Percentiles rank a stretch among this genome's conserved stretches.
Conservation (phyloP, 2,113 vertebrate genomes). For the Pavo muticus region DNA sequence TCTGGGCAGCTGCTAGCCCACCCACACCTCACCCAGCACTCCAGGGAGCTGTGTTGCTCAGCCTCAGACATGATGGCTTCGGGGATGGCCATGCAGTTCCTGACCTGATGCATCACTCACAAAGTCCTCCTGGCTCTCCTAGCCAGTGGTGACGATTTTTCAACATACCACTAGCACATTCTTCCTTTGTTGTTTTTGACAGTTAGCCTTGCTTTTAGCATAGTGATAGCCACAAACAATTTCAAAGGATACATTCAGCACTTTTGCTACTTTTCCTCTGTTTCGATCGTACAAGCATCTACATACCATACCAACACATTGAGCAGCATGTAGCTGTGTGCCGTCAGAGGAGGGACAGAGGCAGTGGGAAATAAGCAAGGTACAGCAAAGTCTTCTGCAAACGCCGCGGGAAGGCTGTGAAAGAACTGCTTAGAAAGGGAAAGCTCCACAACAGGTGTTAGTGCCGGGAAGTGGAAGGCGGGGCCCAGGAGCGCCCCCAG, state of each 20-base stretch:
- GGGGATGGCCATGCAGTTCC: not conserved
- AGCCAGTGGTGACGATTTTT: rapidly evolving
- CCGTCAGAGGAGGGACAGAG: not conserved
- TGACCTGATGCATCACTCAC: not conserved
- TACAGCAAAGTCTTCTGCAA: not conserved
- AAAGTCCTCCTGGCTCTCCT: not conserved
- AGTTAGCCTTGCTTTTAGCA: not conserved
- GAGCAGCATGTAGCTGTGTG: rapidly evolving
- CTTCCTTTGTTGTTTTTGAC: not conserved
- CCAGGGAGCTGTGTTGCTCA: not conserved
- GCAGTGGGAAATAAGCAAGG: not conserved
- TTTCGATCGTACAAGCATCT: not conserved
- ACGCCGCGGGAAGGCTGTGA: not conserved
- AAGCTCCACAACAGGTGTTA: not conserved
- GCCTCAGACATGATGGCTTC: not conserved
- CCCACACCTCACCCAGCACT: rapidly evolving
- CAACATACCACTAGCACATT: rapidly evolving
- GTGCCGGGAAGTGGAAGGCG: rapidly evolving
- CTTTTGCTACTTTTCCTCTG: not conserved
- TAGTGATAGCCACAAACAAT: not conserved
- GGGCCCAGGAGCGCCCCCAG: not conserved
- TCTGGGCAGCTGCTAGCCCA: not conserved
- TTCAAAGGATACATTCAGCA: not conserved
- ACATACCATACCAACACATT: rapidly evolving
- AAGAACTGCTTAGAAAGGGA: rapidly evolving